These are phyloP conservation scores for Hydrochoerus hydrochaeris DNA, from an alignment of 2,113 vertebrate species.

Conservation along the genomic window DNA sequence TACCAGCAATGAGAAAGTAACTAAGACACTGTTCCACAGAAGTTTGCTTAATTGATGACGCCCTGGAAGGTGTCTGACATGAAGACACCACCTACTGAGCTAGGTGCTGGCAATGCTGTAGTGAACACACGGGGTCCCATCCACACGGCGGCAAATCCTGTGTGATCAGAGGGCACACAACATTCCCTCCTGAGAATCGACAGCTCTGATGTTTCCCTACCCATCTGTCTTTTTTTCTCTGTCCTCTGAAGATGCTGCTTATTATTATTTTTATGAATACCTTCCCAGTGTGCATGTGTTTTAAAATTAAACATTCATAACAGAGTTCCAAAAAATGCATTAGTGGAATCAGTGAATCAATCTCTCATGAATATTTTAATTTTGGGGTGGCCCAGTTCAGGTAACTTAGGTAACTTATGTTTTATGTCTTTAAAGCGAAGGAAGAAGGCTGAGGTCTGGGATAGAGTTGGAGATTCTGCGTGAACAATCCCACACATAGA, in stretches of 20 bases:
- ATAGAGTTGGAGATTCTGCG: rapidly evolving
- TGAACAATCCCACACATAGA: rapidly evolving
- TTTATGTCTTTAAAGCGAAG: neutral
- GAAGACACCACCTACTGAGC: too few relatives aligned
- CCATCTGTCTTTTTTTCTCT: conserved; percentile 22
- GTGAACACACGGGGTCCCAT: neutral
- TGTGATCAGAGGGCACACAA: rapidly evolving
- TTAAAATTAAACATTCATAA: conserved; percentile 55
- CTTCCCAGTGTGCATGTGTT: conserved; percentile 3
- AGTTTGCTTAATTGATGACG: rapidly evolving
- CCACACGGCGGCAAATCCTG: neutral
- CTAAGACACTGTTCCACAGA: neutral
- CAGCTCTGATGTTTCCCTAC: neutral
- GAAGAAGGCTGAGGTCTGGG: neutral
- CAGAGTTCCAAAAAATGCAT: conserved; percentile 12
- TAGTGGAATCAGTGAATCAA: neutral
- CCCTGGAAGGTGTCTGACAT: neutral
- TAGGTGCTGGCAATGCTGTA: rapidly evolving
- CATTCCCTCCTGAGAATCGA: neutral
- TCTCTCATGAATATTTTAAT: conserved; percentile 29
- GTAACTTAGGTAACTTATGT: neutral
- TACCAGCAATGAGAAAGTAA: neutral
- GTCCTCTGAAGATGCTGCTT: neutral
- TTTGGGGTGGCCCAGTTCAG: neutral
- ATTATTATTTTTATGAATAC: conserved; percentile 59